Base-by-base conservation (phyloP, 2,113 vertebrate genomes). In the Synodontis membranacea region DNA sequence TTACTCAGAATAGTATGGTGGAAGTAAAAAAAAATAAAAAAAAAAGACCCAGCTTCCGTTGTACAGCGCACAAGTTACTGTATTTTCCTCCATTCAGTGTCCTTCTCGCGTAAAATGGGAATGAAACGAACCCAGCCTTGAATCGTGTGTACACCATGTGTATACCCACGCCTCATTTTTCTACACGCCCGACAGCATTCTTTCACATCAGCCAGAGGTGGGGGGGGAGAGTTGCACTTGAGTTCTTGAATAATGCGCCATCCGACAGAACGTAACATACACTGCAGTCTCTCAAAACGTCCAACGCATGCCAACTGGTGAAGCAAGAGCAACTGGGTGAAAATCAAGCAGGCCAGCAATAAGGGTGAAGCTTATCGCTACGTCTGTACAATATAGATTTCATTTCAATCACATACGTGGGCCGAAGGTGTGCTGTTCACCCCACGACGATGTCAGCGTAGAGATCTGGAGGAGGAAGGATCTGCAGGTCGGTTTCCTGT, bases 401-500 rank as follows among this genome's bases (percentile, higher is more conserved):
- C 6, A 42, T 82, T 15, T 82, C 1, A 58, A 17, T n/a, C 52
- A 78, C 76, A 6, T 52, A 87, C 88, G 82, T 84, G 84, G 46
- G 60, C 21, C 80, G 58, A 60, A 78, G 34, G 23, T 28, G 25
- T 21, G 19, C n/a, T 21, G 68, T 88, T 76, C 90, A 83, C 14
- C 19, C 44, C 7, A 25, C 11, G 0, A 75, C 19, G 44, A 85
- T 19, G 81, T 95, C 94, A 1, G 94, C 93, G 0, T 94, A 96
- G n/a, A 93, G 88, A 6, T 93, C 94, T 44, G 95, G 95, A 75
- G 95, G 95, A 64, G 95, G 94, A n/a, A 96, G 86, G 44, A 95
- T 89, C 48, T 90, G 8, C 44, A 87, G 72, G 28, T 89, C 88
- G 4, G 42, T 8, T 46, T 92, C 88, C 72, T 42, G 79, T 60